Evolutionary conservation across 2,797 vertebrate species (phyloP), one percentile per base, ranked within the genome.

Genomic region (Jordanella pulchra): DNA sequence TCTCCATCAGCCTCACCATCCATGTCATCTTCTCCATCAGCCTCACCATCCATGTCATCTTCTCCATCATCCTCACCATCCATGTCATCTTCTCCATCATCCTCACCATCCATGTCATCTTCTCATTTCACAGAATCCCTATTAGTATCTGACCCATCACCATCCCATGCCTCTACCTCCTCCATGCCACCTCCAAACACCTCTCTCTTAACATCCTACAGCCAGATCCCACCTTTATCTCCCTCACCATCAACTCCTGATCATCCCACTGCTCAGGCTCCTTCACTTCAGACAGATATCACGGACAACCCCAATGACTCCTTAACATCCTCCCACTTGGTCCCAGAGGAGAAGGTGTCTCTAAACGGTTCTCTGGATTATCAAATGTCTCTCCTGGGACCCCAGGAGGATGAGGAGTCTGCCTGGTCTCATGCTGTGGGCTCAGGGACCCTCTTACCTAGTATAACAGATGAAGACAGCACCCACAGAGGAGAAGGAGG

Each of bases 401-500:
- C 72, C 45, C 47, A 69, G 12, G 87, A 89, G 28, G 87, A 92
- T 54, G 91, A 92, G 69, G 92, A 92, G 67, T 77, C 86, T 0
- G 54, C 81, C 13, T 93, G 93, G 93, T 91, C 91, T 69, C 91
- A 90, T n/a, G 39, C 90, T 30, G 86, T 93, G 65, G 92, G 93
- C 56, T 93, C 92, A 0, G 92, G 92, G 66, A 79, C 90, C 48
- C 79, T 82, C 68, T 88, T 91, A 79, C 88, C 91, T n/a, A 80
- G 84, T 73, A 91, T 84, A 61, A 79, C 84, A 71, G 91, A 93
- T 54, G 93, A 93, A 65, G 91, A 91, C 56, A 87, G 71, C 70
- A 80, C 51, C 65, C 35, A 48, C n/a, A n/a, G n/a, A 48, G 47
- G 60, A 14, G 86, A 75, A 75, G 83, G 76, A 67, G 78, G 73